phyloP scores from a whole-genome alignment of 2,113 vertebrate genomes.

The Hippocampus guttulatus region DNA sequence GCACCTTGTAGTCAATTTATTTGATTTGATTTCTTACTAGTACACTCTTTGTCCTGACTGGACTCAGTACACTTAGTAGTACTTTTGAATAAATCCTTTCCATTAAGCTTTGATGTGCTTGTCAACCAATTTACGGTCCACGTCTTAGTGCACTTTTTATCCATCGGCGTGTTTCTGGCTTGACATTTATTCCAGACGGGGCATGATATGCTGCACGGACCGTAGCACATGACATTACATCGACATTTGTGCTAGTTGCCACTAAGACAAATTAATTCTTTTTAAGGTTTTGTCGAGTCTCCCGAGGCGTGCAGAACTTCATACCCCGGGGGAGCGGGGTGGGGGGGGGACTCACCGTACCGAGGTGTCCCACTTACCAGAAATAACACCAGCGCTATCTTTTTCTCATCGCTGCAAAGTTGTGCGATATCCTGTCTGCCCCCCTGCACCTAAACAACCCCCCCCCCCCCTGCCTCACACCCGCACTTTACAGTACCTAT shows the following conservation, averaged over 20 bases:
- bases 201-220: not conserved
- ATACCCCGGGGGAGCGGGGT: slow-evolving; percentile 19
- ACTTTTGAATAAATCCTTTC: not conserved
- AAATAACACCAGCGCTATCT: slow-evolving; percentile 52
- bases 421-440: slow-evolving; percentile 63
- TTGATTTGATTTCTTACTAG: too few species aligned
- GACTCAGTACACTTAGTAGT: too few species aligned
- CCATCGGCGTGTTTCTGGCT: too few species aligned
- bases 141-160: not conserved
- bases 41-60: too few species aligned
- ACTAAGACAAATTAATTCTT: not conserved
- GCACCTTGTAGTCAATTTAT: too few species aligned
- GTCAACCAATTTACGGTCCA: too few species aligned
- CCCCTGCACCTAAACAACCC: slow-evolving; percentile 32
- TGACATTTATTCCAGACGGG: not conserved
- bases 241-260: not conserved
- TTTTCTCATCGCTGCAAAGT: slow-evolving; percentile 50
- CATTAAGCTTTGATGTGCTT: too few species aligned
- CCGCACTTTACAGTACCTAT: slow-evolving; percentile 17
- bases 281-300: slow-evolving; percentile 23
- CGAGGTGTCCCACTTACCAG: slow-evolving; percentile 62
- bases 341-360: slow-evolving; percentile 56
- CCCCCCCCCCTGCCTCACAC: slow-evolving; percentile 16
- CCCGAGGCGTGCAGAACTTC: slow-evolving; percentile 38
- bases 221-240: not conserved